Evolutionary conservation across 2,888 invertebrate species (phyloP), one percentile per base, ranked within the genome.

Genomic region (Tholera decimalis): DNA sequence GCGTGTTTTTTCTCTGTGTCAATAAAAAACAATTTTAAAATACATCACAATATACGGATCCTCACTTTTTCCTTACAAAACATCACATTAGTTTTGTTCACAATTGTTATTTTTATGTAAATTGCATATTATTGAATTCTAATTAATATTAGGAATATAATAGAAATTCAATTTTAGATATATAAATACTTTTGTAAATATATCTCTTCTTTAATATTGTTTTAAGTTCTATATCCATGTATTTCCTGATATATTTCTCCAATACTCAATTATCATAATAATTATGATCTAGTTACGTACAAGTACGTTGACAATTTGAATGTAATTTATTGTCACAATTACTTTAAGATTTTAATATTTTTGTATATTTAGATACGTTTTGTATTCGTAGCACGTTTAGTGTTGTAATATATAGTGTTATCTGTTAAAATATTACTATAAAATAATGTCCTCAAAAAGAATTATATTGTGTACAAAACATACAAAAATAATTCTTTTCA

Each of bases 261-360:
- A 86, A 87, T 87, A 87, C 85, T 85, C 85, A 86, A 80, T 77
- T 76, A 71, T 75, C 58, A 59, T 74, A 69, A 59, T 75, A 65
- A 54, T 59, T 71, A 76, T 74, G 71, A 56, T 73, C 68, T 74
- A 83, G 73, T 74, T 78, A 68, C 57, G 73, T 80, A 77, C 59
- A 80, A 76, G 57, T 71, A 58, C 28, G 69, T 76, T 79, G 86
- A 85, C 85, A 84, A 85, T 86, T 84, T 80, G 67, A 83, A 78
- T 77, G 54, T 84, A 83, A 86, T 77, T 86, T 86, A 85, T 84
- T 85, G 85, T 84, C 86, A 83, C 85, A 86, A 81, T 56, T 82
- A 77, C 24, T 46, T 82, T 64, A 78, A 73, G 74, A 55, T 64
- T 78, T 73, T 79, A 75, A 71, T 77, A 69, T 69, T 68, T 72